Percentiles rank a stretch among this genome's conserved stretches.
These are phyloP conservation scores for Hofmannophila pseudospretella DNA, from an alignment of 2,888 invertebrate species.

Conservation along the genomic window DNA sequence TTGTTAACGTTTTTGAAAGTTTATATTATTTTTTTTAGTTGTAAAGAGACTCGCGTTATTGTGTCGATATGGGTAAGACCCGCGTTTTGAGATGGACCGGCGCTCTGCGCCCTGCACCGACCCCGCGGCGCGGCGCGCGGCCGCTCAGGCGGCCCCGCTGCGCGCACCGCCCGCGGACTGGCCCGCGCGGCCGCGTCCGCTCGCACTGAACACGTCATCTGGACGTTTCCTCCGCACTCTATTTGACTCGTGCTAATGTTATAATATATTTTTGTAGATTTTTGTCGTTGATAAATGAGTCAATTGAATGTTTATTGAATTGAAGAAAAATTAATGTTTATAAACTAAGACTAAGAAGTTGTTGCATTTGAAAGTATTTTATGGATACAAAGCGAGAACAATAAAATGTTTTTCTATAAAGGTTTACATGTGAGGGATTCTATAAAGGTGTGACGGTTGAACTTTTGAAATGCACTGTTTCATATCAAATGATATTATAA, in stretches of 20 bases:
- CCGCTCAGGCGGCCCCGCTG: conserved; percentile 10
- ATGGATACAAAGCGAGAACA: conserved; percentile 76
- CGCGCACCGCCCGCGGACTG: conserved; percentile 14
- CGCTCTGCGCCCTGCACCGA: conserved; percentile 18
- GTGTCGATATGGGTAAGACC: conserved; percentile 51
- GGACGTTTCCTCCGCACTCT: conserved; percentile 51
- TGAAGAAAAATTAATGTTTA: conserved; percentile 71
- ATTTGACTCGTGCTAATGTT: conserved; percentile 71
- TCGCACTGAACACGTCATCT: conserved; percentile 25
- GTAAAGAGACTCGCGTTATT: conserved; percentile 52
- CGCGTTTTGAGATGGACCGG: conserved; percentile 26
- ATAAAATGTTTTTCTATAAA: conserved; percentile 76
- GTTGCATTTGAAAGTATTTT: conserved; percentile 78
- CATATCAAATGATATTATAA: conserved; percentile 67
- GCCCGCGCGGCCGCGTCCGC: conserved; percentile 22
- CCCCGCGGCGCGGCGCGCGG: conserved; percentile 14
- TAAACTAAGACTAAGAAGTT: conserved; percentile 75
- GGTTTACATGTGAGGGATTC: conserved; percentile 69
- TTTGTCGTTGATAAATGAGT: conserved; percentile 76
- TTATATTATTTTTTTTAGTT: conserved; percentile 70
- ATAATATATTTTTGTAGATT: conserved; percentile 76
- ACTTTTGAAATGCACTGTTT: conserved; percentile 63
- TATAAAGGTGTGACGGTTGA: conserved; percentile 55
- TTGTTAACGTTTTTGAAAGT: conserved; percentile 74
- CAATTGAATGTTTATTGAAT: conserved; percentile 76